A percentile compares a stretch with the other conserved stretches of the same genome.
phyloP scores from a whole-genome alignment of 2,888 invertebrate genomes.

The Ectemnius lituratus region DNA sequence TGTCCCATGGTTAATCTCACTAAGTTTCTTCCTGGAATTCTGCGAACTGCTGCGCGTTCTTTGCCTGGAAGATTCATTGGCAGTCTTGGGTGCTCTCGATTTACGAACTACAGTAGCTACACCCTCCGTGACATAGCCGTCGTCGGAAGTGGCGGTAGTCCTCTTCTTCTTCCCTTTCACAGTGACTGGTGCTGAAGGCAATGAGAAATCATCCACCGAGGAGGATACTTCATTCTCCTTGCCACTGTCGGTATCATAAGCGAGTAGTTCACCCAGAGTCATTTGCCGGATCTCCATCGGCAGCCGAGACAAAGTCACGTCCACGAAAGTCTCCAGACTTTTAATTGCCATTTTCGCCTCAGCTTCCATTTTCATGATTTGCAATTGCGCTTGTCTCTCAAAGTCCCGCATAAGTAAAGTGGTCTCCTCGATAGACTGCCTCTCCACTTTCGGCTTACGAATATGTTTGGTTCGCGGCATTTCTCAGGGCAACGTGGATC shows the following conservation, averaged over 20 bases:
- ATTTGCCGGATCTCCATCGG: slow-evolving; percentile 63
- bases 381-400: slow-evolving; percentile 56
- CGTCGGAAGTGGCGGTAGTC: slow-evolving; percentile 66
- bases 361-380: slow-evolving; percentile 58
- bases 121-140: slow-evolving; percentile 71
- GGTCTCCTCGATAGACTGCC: slow-evolving; percentile 49
- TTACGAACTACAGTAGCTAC: slow-evolving; percentile 31
- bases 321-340: slow-evolving; percentile 52
- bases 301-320: slow-evolving; percentile 53
- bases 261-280: slow-evolving; percentile 61
- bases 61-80: slow-evolving; percentile 10
- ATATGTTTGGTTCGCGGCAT: slow-evolving; percentile 72
- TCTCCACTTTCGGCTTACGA: slow-evolving; percentile 51
- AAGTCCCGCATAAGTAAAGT: slow-evolving; percentile 63
- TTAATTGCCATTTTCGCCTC: slow-evolving; percentile 54
- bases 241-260: slow-evolving; percentile 18
- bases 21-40: slow-evolving; percentile 48
- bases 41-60: slow-evolving; percentile 55
- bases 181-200: slow-evolving; percentile 3
- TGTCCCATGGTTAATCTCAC: slow-evolving; percentile 27
- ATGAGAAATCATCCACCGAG: slow-evolving; percentile 22
- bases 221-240: slow-evolving; percentile 57
- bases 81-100: slow-evolving; percentile 44
- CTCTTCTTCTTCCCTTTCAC: slow-evolving; percentile 46
- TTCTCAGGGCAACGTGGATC: slow-evolving; percentile 16